Evolutionary conservation across 2,797 vertebrate species (phyloP).

Genomic region (Danionella dracula): DNA sequence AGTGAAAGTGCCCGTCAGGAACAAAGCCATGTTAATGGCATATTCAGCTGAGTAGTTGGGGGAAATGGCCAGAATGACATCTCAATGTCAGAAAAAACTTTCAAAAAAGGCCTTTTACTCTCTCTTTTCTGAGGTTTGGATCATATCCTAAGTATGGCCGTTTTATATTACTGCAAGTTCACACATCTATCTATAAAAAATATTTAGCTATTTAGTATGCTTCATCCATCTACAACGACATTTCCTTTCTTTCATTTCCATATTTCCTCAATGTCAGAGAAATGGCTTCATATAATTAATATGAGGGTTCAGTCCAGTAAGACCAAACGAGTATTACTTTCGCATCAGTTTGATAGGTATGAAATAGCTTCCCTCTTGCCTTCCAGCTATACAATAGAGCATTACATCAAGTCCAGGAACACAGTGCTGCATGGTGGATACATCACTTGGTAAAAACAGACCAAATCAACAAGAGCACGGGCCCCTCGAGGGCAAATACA

Average conservation of each 20-base stretch:
- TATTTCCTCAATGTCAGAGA: neutral
- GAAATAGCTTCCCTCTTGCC: slow-evolving; percentile 27
- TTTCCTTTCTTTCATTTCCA: neutral
- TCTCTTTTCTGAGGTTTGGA: slow-evolving; percentile 20
- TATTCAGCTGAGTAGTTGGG: slow-evolving; percentile 27
- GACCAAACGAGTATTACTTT: slow-evolving; percentile 8
- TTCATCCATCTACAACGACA: neutral
- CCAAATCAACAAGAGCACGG: slow-evolving; percentile 57
- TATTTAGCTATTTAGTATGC: neutral
- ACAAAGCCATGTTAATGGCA: slow-evolving; percentile 32
- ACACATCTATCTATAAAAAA: neutral
- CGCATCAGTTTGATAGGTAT: neutral
- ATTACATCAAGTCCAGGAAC: slow-evolving; percentile 53
- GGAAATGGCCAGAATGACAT: slow-evolving; percentile 32
- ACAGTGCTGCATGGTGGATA: slow-evolving; percentile 44
- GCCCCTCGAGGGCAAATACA: slow-evolving; percentile 48
- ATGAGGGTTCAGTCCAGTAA: slow-evolving; percentile 1
- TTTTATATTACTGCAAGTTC: slow-evolving; percentile 28
- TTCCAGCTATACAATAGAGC: slow-evolving; percentile 48
- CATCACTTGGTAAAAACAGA: slow-evolving; percentile 51
- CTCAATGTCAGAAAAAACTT: slow-evolving; percentile 43
- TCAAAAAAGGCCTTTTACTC: slow-evolving; percentile 17
- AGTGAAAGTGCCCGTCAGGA: slow-evolving; percentile 25
- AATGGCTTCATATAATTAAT: slow-evolving; percentile 1
- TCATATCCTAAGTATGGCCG: neutral